A percentile compares a stretch with the other conserved stretches of the same genome.
These are phyloP conservation scores for Pao palembangensis DNA, from an alignment of 2,113 vertebrate genomes.

Conservation along the genomic window DNA sequence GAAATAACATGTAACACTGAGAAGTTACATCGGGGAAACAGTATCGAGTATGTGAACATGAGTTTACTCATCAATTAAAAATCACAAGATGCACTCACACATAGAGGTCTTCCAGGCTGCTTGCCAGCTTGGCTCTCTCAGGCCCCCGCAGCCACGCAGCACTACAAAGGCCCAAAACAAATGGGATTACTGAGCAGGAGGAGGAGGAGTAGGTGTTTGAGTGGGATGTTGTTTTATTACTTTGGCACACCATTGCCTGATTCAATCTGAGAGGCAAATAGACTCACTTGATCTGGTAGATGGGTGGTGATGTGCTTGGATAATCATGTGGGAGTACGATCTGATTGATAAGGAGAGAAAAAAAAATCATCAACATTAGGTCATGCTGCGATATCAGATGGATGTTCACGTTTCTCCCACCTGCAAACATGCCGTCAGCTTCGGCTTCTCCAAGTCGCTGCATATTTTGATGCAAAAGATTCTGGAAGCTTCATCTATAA, in stretches of 20 bases:
- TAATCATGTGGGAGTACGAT: conserved; percentile 90
- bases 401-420: conserved; percentile 63
- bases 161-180: conserved; percentile 75
- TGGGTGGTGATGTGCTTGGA: conserved; percentile 85
- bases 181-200: conserved; percentile 48
- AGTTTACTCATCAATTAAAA: conserved; percentile 26
- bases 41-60: too few relatives aligned
- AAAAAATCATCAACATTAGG: conserved; percentile 3
- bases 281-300: conserved; percentile 96
- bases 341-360: conserved; percentile 63
- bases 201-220: conserved; percentile 34
- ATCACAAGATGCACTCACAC: conserved; percentile 80
- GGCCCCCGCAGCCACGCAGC: conserved; percentile 88
- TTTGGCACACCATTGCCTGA: conserved; percentile 29
- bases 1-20: conserved; percentile 6
- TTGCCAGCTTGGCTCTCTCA: conserved; percentile 81
- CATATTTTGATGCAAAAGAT: conserved; percentile 93
- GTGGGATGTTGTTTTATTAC: conserved; percentile 41
- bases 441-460: conserved; percentile 75
- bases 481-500: conserved; percentile 87
- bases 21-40: too few relatives aligned
- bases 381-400: background rate
- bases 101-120: conserved; percentile 92
- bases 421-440: conserved; percentile 89
- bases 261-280: conserved; percentile 52